These are phyloP conservation scores for Sceloporus tristichus DNA, from an alignment of 2,113 vertebrate genomes.

Conservation along the genomic window DNA sequence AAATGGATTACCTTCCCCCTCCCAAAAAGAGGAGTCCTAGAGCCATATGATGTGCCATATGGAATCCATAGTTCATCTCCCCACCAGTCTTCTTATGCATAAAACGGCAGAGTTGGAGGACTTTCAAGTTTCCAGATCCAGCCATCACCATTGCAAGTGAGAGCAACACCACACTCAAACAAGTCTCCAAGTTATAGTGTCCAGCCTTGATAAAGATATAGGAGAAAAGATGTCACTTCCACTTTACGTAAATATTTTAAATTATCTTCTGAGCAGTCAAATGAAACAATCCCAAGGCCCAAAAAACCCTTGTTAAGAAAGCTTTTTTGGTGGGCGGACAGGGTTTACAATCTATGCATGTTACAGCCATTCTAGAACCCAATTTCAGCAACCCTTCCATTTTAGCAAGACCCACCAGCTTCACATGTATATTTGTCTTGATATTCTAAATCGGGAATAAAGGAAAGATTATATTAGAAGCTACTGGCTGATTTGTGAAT, in stretches of 20 bases:
- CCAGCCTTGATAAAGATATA: slow-evolving; percentile 81
- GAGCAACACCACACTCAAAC: slow-evolving; percentile 92
- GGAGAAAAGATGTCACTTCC: not conserved
- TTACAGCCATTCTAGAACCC: not conserved
- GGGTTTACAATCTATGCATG: not conserved
- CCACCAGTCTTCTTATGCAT: slow-evolving; percentile 94
- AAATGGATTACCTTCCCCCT: slow-evolving; percentile 88
- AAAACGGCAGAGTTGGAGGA: slow-evolving; percentile 95
- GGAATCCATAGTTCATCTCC: slow-evolving; percentile 99
- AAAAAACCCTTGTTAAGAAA: not conserved
- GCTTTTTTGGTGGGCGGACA: too few species aligned
- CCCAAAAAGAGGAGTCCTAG: slow-evolving; percentile 95
- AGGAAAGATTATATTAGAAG: not conserved
- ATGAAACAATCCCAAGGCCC: not conserved
- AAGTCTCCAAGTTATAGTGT: slow-evolving; percentile 93
- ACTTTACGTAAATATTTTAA: not conserved
- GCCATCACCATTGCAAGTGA: slow-evolving; percentile 97
- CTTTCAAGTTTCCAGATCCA: slow-evolving; percentile 93
- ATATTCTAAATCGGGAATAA: not conserved
- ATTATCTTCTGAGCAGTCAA: fast-evolving
- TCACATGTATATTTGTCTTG: not conserved
- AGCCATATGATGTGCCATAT: slow-evolving; percentile 98
- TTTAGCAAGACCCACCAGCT: not conserved
- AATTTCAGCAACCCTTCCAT: not conserved
- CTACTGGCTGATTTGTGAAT: not conserved